A percentile compares a stretch with the other conserved stretches of the same genome.
Conservation (phyloP, 92 coral and sea anemone species). For the Bergia sp. region DNA sequence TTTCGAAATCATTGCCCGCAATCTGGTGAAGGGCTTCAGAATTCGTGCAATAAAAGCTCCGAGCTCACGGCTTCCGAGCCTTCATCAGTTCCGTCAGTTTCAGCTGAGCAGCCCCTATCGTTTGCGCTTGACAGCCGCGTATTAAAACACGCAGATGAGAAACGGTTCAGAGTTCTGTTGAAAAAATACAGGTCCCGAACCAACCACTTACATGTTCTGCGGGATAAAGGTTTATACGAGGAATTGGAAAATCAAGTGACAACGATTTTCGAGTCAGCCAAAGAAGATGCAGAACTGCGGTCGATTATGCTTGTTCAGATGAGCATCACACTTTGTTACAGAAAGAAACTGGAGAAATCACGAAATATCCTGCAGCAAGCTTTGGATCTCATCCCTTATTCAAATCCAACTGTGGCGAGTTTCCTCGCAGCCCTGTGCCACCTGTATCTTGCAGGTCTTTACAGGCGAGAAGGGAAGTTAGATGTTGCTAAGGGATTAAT, state of each 20-base stretch:
- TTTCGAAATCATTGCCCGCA: not conserved
- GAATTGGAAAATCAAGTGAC: not conserved
- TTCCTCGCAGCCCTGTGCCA: not conserved
- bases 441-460: not conserved
- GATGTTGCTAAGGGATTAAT: not conserved
- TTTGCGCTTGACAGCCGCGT: not conserved
- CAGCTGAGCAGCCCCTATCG: no score
- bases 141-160: not conserved
- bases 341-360: not conserved
- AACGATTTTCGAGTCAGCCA: not conserved
- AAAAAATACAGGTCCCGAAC: not conserved
- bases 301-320: not conserved
- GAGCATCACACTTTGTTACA: not conserved
- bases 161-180: not conserved
- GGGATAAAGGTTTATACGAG: not conserved
- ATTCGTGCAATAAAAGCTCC: not conserved
- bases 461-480: not conserved
- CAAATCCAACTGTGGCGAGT: not conserved
- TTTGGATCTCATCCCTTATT: not conserved
- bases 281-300: not conserved
- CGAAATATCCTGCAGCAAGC: not conserved
- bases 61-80: not conserved
- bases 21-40: not conserved
- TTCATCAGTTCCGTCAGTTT: no score
- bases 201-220: not conserved